Conservation (phyloP, 2,888 invertebrate species). For the Rhingia campestris region DNA sequence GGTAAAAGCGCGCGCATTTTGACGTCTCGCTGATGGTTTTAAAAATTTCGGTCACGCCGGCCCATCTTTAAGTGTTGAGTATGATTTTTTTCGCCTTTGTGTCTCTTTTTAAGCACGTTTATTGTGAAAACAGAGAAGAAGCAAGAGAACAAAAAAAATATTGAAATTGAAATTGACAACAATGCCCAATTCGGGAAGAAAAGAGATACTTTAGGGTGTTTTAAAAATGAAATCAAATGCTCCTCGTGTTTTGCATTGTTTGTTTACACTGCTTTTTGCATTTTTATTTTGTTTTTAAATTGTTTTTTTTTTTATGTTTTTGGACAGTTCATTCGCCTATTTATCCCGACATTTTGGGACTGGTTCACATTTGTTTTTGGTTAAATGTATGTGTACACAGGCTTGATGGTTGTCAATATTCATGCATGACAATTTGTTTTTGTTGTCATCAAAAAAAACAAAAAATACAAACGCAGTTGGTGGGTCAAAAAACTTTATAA, state of each 20-base stretch:
- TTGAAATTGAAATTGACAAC: slow-evolving; percentile 1
- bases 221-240: slow-evolving; percentile 19
- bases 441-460: not conserved
- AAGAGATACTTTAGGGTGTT: slow-evolving; percentile 21
- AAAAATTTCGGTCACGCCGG: slow-evolving; percentile 44
- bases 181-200: slow-evolving; percentile 6
- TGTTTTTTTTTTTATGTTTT: not conserved
- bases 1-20: slow-evolving; percentile 39
- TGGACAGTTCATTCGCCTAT: not conserved
- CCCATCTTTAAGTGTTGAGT: slow-evolving; percentile 17
- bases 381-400: not conserved
- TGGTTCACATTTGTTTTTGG: not conserved
- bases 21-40: slow-evolving; percentile 32
- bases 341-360: not conserved
- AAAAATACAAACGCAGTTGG: slow-evolving; percentile 1
- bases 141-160: slow-evolving; percentile 6
- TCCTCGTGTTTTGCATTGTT: slow-evolving; percentile 16
- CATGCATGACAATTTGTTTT: slow-evolving; percentile 20
- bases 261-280: slow-evolving; percentile 14
- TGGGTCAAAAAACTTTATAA: slow-evolving; percentile 17
- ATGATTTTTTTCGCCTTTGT: slow-evolving; percentile 2
- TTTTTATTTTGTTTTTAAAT: not conserved
- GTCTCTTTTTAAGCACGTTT: not conserved
- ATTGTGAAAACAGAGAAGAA: not conserved
- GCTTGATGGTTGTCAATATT: not conserved